These are phyloP conservation scores for Eilema caniola DNA, from an alignment of 2,888 invertebrate genomes.

Conservation along the genomic window DNA sequence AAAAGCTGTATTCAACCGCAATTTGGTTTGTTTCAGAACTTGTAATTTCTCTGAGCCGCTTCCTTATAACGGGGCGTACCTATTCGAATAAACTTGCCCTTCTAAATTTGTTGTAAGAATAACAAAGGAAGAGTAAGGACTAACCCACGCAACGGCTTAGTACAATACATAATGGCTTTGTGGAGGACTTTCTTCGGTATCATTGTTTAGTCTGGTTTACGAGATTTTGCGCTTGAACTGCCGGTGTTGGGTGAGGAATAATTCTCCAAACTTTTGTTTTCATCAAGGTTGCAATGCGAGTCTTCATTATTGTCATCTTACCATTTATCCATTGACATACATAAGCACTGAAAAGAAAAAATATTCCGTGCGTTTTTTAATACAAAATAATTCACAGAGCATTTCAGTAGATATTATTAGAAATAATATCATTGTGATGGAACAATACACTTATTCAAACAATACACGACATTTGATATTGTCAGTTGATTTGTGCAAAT, in stretches of 20 bases:
- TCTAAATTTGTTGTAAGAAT: constrained; percentile 40
- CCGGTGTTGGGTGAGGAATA: constrained; percentile 4
- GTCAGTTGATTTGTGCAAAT: constrained; percentile 20
- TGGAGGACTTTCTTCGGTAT: constrained; percentile 28
- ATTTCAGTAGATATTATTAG: not conserved
- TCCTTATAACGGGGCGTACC: constrained; percentile 31
- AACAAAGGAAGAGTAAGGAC: constrained; percentile 26
- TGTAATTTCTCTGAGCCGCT: constrained; percentile 39
- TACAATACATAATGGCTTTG: constrained; percentile 38
- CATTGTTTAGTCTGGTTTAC: constrained; percentile 33
- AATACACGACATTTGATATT: constrained; percentile 19
- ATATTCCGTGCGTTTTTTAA: too few species aligned
- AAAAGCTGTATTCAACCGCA: constrained; percentile 20
- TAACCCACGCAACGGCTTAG: constrained; percentile 28
- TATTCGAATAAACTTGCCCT: constrained; percentile 29
- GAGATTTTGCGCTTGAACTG: constrained; percentile 27
- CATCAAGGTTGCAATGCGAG: not conserved
- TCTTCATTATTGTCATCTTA: too few species aligned
- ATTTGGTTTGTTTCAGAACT: constrained; percentile 41
- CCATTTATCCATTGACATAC: too few species aligned
- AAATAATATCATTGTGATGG: not conserved
- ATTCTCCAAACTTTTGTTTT: constrained; percentile 16
- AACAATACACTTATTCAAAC: not conserved
- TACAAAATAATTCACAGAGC: too few species aligned
- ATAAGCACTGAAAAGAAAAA: too few species aligned